Conservation (phyloP, 1,140 invertebrate species). For the Saccostrea echinata region DNA sequence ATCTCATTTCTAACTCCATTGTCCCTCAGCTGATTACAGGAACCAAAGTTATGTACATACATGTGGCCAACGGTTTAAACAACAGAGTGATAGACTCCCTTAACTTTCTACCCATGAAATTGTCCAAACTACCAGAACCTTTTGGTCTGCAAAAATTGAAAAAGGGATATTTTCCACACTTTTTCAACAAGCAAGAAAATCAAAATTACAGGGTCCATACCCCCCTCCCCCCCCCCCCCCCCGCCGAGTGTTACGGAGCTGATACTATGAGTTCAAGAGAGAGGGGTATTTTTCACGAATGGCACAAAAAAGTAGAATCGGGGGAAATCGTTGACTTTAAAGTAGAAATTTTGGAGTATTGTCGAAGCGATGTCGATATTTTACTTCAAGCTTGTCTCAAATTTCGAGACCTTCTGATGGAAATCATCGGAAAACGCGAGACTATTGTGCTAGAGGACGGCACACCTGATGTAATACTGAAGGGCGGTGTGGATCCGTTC, state of each 20-base stretch:
- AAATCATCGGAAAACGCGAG: neutral
- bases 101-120: constrained; percentile 58
- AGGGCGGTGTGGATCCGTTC: no score
- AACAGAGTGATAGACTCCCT: constrained; percentile 53
- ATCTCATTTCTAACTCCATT: constrained; percentile 41
- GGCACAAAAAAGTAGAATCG: constrained; percentile 44
- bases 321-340: constrained; percentile 46
- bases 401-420: constrained; percentile 45
- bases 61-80: constrained; percentile 32
- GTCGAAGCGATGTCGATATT: constrained; percentile 57
- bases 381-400: constrained; percentile 47
- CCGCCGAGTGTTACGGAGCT: constrained; percentile 12
- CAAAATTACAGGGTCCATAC: constrained; percentile 43
- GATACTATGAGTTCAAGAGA: constrained; percentile 41
- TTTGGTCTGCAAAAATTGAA: constrained; percentile 49
- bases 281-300: constrained; percentile 42
- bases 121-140: no score
- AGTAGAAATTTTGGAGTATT: constrained; percentile 52
- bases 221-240: no score
- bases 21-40: constrained; percentile 41
- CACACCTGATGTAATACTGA: no score
- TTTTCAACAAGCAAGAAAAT: constrained; percentile 55
- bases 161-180: constrained; percentile 59
- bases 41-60: constrained; percentile 46
- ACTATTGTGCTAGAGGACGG: no score